Evolutionary conservation across 2,888 invertebrate genomes (phyloP).

Genomic region (Erebia epiphron): DNA sequence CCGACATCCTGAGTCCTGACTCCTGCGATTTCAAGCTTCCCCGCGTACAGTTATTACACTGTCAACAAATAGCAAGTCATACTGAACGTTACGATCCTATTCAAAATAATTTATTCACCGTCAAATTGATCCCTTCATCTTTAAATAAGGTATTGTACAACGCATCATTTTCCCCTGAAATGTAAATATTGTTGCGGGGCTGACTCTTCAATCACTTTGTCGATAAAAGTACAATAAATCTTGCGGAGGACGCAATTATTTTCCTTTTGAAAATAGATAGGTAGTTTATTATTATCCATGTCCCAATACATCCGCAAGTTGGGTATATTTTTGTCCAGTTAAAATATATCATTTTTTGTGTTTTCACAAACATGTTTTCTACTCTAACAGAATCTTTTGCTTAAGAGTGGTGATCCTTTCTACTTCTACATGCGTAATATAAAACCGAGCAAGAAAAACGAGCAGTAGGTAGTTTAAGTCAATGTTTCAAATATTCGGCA

Average conservation of each 20-base stretch:
- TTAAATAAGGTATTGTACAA: not conserved
- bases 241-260: not conserved
- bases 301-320: not conserved
- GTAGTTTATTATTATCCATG: slow-evolving; percentile 1
- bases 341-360: not conserved
- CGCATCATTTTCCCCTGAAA: slow-evolving; percentile 9
- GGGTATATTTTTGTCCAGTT: not conserved
- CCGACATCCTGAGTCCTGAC: not conserved
- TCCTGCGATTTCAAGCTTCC: not conserved
- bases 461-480: too few species aligned
- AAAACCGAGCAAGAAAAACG: too few species aligned
- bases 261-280: not conserved
- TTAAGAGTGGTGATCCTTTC: too few species aligned
- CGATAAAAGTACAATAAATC: slow-evolving; percentile 11
- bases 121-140: slow-evolving; percentile 7
- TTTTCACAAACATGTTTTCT: not conserved
- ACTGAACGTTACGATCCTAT: not conserved
- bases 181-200: slow-evolving; percentile 8
- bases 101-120: slow-evolving; percentile 9
- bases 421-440: too few species aligned
- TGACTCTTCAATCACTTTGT: slow-evolving; percentile 9
- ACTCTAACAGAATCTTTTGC: not conserved
- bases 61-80: not conserved
- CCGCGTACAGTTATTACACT: not conserved
- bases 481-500: too few species aligned